These are phyloP conservation scores for Laticauda colubrina DNA, from an alignment of 2,113 vertebrate genomes.

Conservation along the genomic window DNA sequence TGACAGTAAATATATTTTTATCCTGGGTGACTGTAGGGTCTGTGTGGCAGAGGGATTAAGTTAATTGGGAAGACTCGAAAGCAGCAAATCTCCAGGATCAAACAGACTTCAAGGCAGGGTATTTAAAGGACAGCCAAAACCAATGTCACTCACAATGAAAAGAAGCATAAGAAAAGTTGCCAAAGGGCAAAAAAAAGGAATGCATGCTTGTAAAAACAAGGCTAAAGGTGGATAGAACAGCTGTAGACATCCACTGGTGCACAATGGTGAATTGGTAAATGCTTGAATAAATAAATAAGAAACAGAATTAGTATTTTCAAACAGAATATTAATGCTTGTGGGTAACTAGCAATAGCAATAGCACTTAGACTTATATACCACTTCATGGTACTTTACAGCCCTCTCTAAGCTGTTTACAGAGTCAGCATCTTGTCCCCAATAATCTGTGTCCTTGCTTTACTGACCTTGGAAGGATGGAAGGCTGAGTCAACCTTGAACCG, in stretches of 20 bases:
- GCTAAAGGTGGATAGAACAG: neutral
- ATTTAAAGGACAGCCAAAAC: conserved; percentile 40
- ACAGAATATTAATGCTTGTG: neutral
- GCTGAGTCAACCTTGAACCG: too few relatives aligned
- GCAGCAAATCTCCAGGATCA: conserved; percentile 56
- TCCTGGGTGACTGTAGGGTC: conserved; percentile 38
- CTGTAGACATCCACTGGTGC: neutral
- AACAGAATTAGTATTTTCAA: neutral
- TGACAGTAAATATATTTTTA: conserved; percentile 43
- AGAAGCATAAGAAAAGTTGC: conserved; percentile 28
- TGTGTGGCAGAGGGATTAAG: conserved; percentile 51
- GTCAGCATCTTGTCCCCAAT: too few relatives aligned
- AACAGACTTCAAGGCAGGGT: conserved; percentile 36
- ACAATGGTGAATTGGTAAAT: neutral
- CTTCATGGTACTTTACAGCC: too few relatives aligned
- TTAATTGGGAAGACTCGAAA: conserved; percentile 45
- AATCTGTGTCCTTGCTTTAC: too few relatives aligned
- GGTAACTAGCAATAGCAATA: too few relatives aligned
- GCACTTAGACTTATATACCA: too few relatives aligned
- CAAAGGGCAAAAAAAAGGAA: neutral
- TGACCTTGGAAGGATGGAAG: too few relatives aligned
- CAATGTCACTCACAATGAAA: conserved; percentile 19
- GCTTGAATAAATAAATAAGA: neutral
- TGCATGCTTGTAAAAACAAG: neutral
- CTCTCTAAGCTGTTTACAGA: too few relatives aligned